phyloP scores from a whole-genome alignment of 2,797 vertebrate genomes.

The Neoniphon sammara region DNA sequence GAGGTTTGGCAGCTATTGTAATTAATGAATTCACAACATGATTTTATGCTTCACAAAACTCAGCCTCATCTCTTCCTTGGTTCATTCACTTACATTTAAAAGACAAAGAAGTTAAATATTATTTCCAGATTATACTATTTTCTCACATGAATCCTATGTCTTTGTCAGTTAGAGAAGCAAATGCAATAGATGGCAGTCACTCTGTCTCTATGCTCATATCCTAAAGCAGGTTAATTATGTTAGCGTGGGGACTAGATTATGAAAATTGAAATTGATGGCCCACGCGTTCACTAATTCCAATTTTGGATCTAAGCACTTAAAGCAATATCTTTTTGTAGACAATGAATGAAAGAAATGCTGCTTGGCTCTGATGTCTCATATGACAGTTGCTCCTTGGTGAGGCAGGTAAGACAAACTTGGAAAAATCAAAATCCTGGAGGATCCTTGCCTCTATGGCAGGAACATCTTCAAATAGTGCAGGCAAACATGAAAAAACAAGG shows the following conservation, averaged over 20 bases:
- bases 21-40: background rate
- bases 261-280: conserved; percentile 24
- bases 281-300: background rate
- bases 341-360: no score
- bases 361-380: no score
- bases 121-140: conserved; percentile 22
- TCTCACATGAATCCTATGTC: background rate
- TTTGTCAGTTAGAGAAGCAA: conserved; percentile 14
- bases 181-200: conserved; percentile 33
- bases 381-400: no score
- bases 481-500: no score
- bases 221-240: conserved; percentile 35
- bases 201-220: background rate
- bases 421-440: no score
- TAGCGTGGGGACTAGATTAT: conserved; percentile 22
- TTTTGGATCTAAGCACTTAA: background rate
- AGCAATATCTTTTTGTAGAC: background rate
- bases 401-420: no score
- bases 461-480: no score
- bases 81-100: conserved; percentile 1
- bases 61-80: background rate
- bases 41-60: conserved; percentile 12
- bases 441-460: background rate
- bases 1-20: conserved; percentile 7
- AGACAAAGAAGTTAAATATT: conserved; percentile 9